Evolutionary conservation across 2,113 vertebrate species (phyloP).

Genomic region (Thamnophis sirtalis): DNA sequence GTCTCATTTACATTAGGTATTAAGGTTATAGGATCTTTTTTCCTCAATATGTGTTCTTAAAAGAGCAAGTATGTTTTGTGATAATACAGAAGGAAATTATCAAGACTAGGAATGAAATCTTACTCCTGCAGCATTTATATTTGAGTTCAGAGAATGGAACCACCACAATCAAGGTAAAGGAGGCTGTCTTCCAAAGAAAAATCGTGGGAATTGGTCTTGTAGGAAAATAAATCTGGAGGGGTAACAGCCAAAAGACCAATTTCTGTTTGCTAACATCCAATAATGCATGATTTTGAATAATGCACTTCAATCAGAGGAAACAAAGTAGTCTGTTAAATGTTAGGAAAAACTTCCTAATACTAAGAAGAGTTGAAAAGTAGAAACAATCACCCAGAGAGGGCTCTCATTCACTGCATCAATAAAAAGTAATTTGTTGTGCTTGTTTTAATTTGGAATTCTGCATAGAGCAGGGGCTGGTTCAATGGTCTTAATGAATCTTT

Average conservation of each 20-base stretch:
- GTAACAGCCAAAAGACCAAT: neutral
- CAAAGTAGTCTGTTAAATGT: neutral
- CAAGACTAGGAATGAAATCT: neutral
- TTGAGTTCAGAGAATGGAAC: neutral
- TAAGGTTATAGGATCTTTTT: neutral
- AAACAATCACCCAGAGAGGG: neutral
- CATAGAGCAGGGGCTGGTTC: neutral
- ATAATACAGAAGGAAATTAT: neutral
- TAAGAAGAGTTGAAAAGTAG: neutral
- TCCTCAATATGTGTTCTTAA: neutral
- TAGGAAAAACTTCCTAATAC: neutral
- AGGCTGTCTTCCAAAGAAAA: neutral
- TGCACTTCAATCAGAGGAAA: neutral
- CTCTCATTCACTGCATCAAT: neutral
- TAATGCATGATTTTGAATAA: neutral
- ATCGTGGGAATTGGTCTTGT: neutral
- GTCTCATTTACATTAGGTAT: slow-evolving; percentile 5
- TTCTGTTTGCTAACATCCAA: neutral
- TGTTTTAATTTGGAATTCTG: neutral
- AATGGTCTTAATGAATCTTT: neutral
- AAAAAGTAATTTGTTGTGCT: neutral
- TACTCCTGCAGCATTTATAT: neutral
- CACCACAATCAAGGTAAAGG: neutral
- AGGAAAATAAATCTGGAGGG: neutral
- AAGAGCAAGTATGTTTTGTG: neutral